Evolutionary conservation across 2,113 vertebrate species (phyloP).

Genomic region (Ursus arctos): DNA sequence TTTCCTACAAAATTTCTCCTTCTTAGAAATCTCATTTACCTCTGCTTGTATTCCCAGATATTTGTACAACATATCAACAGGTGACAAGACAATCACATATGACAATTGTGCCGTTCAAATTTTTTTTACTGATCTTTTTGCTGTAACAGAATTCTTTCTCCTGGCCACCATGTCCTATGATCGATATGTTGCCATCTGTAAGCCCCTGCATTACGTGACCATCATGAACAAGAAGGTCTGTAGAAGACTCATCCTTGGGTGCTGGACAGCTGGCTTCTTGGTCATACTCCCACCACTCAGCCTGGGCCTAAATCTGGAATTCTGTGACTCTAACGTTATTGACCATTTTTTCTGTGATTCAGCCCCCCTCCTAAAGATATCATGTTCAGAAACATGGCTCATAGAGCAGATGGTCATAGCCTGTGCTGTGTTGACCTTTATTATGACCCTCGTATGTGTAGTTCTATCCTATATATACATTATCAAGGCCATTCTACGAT

Average conservation of each 20-base stretch:
- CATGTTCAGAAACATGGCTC: constrained; percentile 62
- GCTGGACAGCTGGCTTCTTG: constrained; percentile 26
- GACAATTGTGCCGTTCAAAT: constrained; percentile 67
- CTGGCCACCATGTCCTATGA: constrained; percentile 74
- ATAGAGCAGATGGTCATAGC: constrained; percentile 46
- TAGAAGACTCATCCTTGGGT: constrained; percentile 50
- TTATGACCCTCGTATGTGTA: constrained; percentile 28
- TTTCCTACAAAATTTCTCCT: constrained; percentile 72
- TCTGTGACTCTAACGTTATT: constrained; percentile 65
- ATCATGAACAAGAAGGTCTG: constrained; percentile 65
- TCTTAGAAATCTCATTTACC: constrained; percentile 75
- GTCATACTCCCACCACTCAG: constrained; percentile 34
- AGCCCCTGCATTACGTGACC: constrained; percentile 61
- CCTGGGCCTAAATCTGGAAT: constrained; percentile 48
- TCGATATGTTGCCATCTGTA: constrained; percentile 74
- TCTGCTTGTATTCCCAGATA: constrained; percentile 73
- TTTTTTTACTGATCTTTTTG: constrained; percentile 71
- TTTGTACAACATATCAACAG: constrained; percentile 67
- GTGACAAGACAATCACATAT: constrained; percentile 66
- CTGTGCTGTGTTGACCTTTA: constrained; percentile 25
- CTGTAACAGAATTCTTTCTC: constrained; percentile 73
- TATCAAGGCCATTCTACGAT: background rate
- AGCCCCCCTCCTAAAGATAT: constrained; percentile 48
- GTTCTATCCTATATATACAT: constrained; percentile 41
- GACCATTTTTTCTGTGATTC: constrained; percentile 68